Conservation (phyloP, 2,113 vertebrate genomes). For the Nycticorax nycticorax region DNA sequence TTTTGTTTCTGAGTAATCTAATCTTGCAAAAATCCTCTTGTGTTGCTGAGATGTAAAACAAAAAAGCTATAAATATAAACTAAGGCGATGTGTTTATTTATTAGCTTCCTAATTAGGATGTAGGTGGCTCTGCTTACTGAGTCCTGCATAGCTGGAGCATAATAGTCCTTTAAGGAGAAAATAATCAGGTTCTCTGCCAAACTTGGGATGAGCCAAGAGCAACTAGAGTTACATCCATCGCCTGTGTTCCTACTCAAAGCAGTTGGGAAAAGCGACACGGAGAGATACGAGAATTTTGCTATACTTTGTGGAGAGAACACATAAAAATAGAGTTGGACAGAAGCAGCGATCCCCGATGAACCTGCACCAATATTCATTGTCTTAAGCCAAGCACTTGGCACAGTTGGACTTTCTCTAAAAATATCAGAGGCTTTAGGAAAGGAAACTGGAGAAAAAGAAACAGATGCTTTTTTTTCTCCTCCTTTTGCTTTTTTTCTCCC, state of each 20-base stretch:
- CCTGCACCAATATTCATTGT: neutral
- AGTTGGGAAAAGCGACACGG: neutral
- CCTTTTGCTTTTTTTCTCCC: neutral
- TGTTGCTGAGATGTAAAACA: neutral
- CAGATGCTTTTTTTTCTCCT: fast-evolving
- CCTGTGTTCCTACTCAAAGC: neutral
- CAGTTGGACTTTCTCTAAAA: neutral
- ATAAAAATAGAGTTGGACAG: neutral
- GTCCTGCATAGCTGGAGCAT: neutral
- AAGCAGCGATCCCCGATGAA: neutral
- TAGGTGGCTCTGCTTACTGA: neutral
- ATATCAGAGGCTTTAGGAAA: neutral
- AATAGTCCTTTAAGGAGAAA: neutral
- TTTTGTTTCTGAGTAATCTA: neutral
- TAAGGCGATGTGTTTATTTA: neutral
- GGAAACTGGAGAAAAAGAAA: neutral
- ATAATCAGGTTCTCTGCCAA: neutral
- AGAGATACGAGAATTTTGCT: neutral
- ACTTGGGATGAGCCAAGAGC: neutral
- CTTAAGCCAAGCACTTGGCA: neutral
- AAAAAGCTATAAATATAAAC: neutral
- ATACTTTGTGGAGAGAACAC: neutral
- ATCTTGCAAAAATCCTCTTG: neutral
- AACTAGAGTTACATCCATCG: neutral
- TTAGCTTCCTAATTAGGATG: neutral